phyloP scores from a whole-genome alignment of 2,113 vertebrate species.

The Lophochroa leadbeateri region DNA sequence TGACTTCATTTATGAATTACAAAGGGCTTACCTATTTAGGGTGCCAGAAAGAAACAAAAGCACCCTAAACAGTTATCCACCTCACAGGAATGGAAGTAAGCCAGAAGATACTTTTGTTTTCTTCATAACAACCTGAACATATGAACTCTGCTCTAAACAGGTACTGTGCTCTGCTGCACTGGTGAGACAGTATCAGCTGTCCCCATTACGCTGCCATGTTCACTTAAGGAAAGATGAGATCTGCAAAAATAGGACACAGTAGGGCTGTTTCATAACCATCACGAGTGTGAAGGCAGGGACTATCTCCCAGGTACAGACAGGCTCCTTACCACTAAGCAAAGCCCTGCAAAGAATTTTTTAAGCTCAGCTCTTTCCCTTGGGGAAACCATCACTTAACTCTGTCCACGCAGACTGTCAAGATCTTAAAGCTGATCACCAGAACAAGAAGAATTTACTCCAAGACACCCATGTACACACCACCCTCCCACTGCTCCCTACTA shows the following conservation, averaged over 20 bases:
- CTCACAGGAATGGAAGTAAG: background rate
- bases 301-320: background rate
- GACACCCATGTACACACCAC: rapidly evolving
- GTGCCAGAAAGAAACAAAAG: background rate
- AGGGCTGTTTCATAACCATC: background rate
- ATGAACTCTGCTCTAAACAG: background rate
- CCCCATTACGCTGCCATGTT: background rate
- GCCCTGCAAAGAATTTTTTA: background rate
- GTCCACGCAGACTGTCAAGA: background rate
- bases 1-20: background rate
- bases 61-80: background rate
- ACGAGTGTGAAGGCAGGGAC: background rate
- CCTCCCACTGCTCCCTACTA: background rate
- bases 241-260: background rate
- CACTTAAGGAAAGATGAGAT: background rate
- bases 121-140: background rate
- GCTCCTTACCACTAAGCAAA: background rate
- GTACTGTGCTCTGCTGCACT: background rate
- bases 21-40: background rate
- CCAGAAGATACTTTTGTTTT: background rate
- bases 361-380: background rate
- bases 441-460: background rate
- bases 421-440: background rate
- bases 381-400: background rate
- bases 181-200: background rate